Base-by-base conservation (phyloP, 2,888 invertebrate genomes). In the Ellobium chinense region DNA sequence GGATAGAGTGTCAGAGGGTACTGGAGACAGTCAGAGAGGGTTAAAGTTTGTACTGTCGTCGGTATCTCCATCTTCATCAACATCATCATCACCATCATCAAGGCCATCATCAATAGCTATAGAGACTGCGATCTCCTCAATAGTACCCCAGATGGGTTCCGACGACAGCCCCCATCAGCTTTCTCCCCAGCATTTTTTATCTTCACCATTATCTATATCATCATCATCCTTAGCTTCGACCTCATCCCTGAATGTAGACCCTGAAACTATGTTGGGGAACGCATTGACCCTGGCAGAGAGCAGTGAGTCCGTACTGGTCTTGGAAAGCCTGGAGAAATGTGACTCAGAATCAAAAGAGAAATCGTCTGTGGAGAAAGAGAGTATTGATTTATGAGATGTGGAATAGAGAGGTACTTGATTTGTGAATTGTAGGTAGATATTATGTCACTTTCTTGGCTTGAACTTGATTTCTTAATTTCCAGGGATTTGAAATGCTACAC, bases 151-250 rank as follows among this genome's bases (percentile, higher is more conserved):
- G 0, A 14, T 4, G n/a, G 14, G 21, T n/a, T 12, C 9, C 1
- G n/a, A 34, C 27, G 65, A 31, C n/a, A 39, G 27, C 31, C 31
- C 63, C 7, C 31, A 66, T 27, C 21, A 27, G 9, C n/a, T 34
- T 27, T 63, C 39, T 39, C 63, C 74, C 29, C 31, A 39, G 39
- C 54, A 39, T 36, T 66, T 66, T 7, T 63, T 54, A 9, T 37
- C 69, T 7, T 77, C 77, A 7, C 68, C 76, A 56, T 37, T 69
- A 66, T 60, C 68, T 31, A 39, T 34, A 69, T 77, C 77, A 21
- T 69, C 77, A 29, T 60, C 56, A 36, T 69, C 69, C 18, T 54
- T 39, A 60, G 14, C 36, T 21, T 66, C 66, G 5, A 60, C 77
- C 27, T 58, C 69, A 27, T 77, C 77, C 2, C 69, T 60, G 1